Conservation (phyloP, 2,888 invertebrate genomes). For the Harpagoxenus sublaevis region DNA sequence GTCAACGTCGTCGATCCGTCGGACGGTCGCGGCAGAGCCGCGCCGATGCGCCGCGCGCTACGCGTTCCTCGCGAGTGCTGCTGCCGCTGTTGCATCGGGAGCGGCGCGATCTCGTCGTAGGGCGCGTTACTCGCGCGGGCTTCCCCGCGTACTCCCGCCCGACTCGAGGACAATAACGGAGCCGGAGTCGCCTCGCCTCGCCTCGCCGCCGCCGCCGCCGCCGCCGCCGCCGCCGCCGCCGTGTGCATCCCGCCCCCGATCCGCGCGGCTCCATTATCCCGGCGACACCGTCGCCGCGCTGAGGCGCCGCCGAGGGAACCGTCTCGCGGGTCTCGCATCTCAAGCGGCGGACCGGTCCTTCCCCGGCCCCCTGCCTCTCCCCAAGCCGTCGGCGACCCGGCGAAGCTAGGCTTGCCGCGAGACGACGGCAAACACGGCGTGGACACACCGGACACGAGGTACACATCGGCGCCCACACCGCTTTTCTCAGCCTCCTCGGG, state of each 20-base stretch:
- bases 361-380: constrained; percentile 10
- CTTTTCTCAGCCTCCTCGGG: neutral
- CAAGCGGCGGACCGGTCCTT: constrained; percentile 42
- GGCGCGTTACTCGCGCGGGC: neutral
- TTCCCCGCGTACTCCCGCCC: neutral
- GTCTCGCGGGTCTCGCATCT: constrained; percentile 35
- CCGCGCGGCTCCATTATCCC: constrained; percentile 25
- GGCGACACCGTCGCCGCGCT: neutral
- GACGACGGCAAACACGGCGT: constrained; percentile 73
- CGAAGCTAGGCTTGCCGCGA: constrained; percentile 53
- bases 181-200: neutral
- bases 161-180: constrained; percentile 19
- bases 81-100: neutral
- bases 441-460: constrained; percentile 72
- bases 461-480: constrained; percentile 7
- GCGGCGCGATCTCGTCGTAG: neutral
- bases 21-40: neutral
- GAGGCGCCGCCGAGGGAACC: constrained; percentile 8
- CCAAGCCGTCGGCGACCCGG: constrained; percentile 50
- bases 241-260: neutral
- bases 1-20: neutral
- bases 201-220: too few relatives aligned
- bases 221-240: neutral
- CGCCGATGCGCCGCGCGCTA: constrained; percentile 14
- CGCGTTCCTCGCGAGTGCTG: neutral